Percentiles rank a stretch among this genome's conserved stretches.
Evolutionary conservation across 2,888 invertebrate genomes (phyloP).

Genomic region (Rhingia campestris): DNA sequence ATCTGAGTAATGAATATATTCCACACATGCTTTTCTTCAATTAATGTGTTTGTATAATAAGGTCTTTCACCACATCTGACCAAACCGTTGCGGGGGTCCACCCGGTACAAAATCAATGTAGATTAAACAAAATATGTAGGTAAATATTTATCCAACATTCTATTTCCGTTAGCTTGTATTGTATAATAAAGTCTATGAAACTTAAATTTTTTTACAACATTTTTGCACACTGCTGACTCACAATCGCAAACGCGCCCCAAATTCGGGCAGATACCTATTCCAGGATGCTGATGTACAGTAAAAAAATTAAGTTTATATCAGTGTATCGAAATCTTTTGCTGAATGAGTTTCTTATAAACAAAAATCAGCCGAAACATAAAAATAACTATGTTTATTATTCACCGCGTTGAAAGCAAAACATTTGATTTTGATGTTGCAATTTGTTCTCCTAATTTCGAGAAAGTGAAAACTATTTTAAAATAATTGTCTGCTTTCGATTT

Average conservation of each 20-base stretch:
- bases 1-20: neutral
- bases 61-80: conserved; percentile 26
- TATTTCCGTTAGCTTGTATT: conserved; percentile 59
- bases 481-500: conserved; percentile 21
- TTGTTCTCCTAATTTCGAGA: conserved; percentile 28
- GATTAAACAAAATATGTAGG: conserved; percentile 40
- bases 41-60: conserved; percentile 11
- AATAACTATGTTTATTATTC: conserved; percentile 71
- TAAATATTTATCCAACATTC: conserved; percentile 69
- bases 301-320: conserved; percentile 54
- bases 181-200: conserved; percentile 51
- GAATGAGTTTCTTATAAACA: conserved; percentile 68
- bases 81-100: conserved; percentile 37
- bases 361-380: conserved; percentile 59
- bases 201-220: conserved; percentile 64
- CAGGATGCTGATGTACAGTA: conserved; percentile 50
- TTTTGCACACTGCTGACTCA: conserved; percentile 68
- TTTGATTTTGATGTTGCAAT: conserved; percentile 58
- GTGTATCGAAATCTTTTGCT: conserved; percentile 55
- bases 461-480: conserved; percentile 35
- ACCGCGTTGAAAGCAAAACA: conserved; percentile 51
- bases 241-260: conserved; percentile 52
- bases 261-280: conserved; percentile 42
- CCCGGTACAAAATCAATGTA: conserved; percentile 22
- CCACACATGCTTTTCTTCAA: conserved; percentile 4